Conservation (phyloP, 2,797 vertebrate genomes). For the Thripadectes ignobilis region DNA sequence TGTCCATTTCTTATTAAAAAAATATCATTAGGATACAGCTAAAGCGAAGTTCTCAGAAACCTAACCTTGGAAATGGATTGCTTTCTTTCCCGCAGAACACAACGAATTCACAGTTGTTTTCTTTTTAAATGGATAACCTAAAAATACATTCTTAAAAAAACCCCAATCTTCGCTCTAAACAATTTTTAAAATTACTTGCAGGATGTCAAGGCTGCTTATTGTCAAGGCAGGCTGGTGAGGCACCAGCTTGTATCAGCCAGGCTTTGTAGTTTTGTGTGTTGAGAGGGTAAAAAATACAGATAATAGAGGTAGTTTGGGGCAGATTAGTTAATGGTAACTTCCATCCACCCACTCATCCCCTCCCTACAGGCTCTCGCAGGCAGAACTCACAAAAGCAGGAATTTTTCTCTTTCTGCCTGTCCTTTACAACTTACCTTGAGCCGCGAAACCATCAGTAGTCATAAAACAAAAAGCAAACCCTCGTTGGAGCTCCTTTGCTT, state of each 20-base stretch:
- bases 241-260: background rate
- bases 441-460: background rate
- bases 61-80: background rate
- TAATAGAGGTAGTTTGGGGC: background rate
- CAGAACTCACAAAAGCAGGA: background rate
- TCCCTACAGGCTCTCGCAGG: background rate
- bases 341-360: background rate
- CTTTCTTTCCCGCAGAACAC: background rate
- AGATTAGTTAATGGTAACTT: conserved; percentile 14
- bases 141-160: background rate
- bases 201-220: background rate
- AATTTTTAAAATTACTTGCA: background rate
- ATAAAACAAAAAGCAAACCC: conserved; percentile 1
- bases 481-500: background rate
- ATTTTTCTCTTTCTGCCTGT: background rate
- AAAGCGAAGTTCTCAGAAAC: background rate
- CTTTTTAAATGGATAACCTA: background rate
- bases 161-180: background rate
- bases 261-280: background rate
- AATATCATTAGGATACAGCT: background rate
- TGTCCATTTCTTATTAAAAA: background rate
- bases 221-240: background rate
- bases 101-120: background rate
- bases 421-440: conserved; percentile 20
- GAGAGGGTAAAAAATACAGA: background rate